These are phyloP conservation scores for Heliothis virescens DNA, from an alignment of 1,140 invertebrate genomes.

Conservation along the genomic window DNA sequence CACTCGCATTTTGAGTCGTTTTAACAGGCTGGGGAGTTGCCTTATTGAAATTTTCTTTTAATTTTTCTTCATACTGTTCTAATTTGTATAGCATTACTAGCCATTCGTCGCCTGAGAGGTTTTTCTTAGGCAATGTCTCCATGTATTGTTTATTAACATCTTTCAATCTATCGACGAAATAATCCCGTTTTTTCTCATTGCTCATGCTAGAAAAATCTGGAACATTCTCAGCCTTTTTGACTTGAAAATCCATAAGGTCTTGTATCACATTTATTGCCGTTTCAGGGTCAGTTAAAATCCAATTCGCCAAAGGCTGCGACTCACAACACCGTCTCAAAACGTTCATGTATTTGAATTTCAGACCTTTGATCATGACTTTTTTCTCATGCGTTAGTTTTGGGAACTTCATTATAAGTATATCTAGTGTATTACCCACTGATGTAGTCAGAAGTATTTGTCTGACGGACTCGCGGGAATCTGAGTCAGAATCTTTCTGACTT, in stretches of 20 bases:
- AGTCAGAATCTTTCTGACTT: slow-evolving; percentile 59
- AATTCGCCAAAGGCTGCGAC: slow-evolving; percentile 70
- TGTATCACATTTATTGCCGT: slow-evolving; percentile 72
- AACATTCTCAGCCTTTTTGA: slow-evolving; percentile 66
- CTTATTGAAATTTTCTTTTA: slow-evolving; percentile 73
- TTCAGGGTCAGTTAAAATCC: slow-evolving; percentile 76
- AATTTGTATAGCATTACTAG: slow-evolving; percentile 78
- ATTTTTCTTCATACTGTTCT: slow-evolving; percentile 75
- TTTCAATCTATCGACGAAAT: slow-evolving; percentile 73
- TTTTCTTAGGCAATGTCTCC: slow-evolving; percentile 76
- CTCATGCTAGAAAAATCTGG: slow-evolving; percentile 68
- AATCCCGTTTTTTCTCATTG: slow-evolving; percentile 70
- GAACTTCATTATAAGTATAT: slow-evolving; percentile 77
- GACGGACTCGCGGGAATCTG: slow-evolving; percentile 68
- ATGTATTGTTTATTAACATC: slow-evolving; percentile 79
- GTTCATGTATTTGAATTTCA: slow-evolving; percentile 79
- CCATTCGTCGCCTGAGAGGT: slow-evolving; percentile 79
- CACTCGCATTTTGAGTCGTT: slow-evolving; percentile 70
- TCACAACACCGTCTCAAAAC: slow-evolving; percentile 72
- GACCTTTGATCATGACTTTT: slow-evolving; percentile 69
- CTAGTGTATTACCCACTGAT: slow-evolving; percentile 72
- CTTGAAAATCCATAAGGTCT: slow-evolving; percentile 70
- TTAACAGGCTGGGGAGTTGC: slow-evolving; percentile 57
- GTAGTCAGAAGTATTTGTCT: slow-evolving; percentile 73
- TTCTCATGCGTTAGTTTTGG: slow-evolving; percentile 74